Base-by-base conservation (phyloP, 2,888 invertebrate genomes). In the Harpagoxenus sublaevis region DNA sequence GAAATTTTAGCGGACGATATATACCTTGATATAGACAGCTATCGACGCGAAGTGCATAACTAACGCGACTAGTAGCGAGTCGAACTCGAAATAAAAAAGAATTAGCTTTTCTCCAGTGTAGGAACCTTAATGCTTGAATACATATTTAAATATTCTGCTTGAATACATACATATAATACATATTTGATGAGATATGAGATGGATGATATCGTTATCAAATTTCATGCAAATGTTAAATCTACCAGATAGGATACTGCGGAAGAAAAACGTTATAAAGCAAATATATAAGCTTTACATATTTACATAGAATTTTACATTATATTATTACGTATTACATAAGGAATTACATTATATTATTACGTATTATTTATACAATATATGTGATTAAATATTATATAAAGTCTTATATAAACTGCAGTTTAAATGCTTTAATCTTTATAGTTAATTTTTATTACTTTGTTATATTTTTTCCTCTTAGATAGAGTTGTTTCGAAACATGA, bases 1-100 rank as follows among this genome's bases (percentile, higher is more conserved):
- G 6, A 0, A 68, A 45, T 68, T 77, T 78, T 78, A 45, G 35
- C 57, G 45, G 10, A 70, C 9, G 12, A 42, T 55, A 78, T 53
- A 18, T 18, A 70, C 57, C 45, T 31, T 18, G 35, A 23, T 23
- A 23, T 23, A 23, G 12, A 57, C 45, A 45, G 55, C 68, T 57
- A 79, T 70, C 6, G 55, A 12, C 23, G n/a, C 51, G 23, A 15
- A 51, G 48, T 63, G 35, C 35, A 51, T 39, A 39, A 62, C n/a
- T 48, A 62, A 63, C 4, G 12, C 15, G n/a, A 57, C 45, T 45
- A 45, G 2, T 68, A 4, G 5, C 23, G 15, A 75, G 12, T 62
- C 9, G 15, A 15, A 2, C 35, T 18, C 3, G 18, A 1, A 23
- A 5, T 53, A 53, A 55, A 0, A 0, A 57, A 45, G 3, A 35